These are phyloP conservation scores for Penaeus japonicus DNA, from an alignment of 1,140 invertebrate genomes.

Conservation along the genomic window DNA sequence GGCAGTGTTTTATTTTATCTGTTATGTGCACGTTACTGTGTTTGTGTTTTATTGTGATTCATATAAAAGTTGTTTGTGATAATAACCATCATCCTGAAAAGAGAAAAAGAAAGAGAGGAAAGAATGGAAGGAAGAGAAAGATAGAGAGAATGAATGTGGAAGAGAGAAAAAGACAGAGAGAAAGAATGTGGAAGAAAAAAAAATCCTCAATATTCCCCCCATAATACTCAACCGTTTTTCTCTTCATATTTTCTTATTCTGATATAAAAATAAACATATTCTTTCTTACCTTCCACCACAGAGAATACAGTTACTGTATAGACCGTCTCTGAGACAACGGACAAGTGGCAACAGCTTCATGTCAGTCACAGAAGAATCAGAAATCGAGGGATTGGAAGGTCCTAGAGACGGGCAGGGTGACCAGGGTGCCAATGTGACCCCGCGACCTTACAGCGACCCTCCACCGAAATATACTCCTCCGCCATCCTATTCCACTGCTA, in stretches of 20 bases:
- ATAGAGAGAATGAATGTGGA: too few species aligned
- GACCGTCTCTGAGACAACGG: conserved; percentile 60
- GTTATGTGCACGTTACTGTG: too few species aligned
- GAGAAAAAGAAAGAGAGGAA: too few species aligned
- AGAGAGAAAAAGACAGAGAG: too few species aligned
- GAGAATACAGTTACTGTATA: conserved; percentile 61
- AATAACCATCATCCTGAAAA: too few species aligned
- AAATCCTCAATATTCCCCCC: too few species aligned
- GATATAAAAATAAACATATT: neutral
- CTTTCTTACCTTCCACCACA: conserved; percentile 23
- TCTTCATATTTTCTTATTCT: conserved; percentile 29
- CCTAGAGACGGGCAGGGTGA: conserved; percentile 60
- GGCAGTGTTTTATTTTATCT: too few species aligned
- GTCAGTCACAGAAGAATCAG: conserved; percentile 36
- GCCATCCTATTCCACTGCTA: conserved; percentile 89
- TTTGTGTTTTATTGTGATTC: too few species aligned
- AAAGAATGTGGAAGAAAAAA: too few species aligned
- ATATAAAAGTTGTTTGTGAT: too few species aligned
- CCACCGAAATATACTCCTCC: conserved; percentile 93
- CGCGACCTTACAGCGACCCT: conserved; percentile 70
- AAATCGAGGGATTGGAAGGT: conserved; percentile 62
- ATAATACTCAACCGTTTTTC: neutral
- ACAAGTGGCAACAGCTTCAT: conserved; percentile 37
- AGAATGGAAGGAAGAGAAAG: too few species aligned
- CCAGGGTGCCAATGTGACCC: conserved; percentile 59